Percentiles rank a stretch among this genome's conserved stretches.
Conservation (phyloP, 2,888 invertebrate species). For the Hololepta plana region DNA sequence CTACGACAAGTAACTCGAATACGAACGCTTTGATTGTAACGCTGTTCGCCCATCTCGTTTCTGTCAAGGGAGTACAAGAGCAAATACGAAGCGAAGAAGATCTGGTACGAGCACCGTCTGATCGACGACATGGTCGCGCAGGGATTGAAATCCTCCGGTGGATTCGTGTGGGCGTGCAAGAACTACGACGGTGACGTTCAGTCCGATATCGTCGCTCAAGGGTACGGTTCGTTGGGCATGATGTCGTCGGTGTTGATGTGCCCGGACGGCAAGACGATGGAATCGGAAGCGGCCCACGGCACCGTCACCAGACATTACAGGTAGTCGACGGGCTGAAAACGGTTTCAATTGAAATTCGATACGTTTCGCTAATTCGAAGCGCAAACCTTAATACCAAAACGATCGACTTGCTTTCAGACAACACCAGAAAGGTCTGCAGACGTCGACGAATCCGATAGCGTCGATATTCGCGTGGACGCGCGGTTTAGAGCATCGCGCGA, state of each 20-base stretch:
- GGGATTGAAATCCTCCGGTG: conserved; percentile 63
- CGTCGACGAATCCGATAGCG: conserved; percentile 82
- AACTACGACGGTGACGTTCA: conserved; percentile 89
- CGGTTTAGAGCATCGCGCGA: conserved; percentile 67
- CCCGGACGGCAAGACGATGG: conserved; percentile 74
- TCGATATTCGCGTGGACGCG: conserved; percentile 86
- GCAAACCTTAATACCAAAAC: too few species aligned
- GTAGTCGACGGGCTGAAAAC: too few species aligned
- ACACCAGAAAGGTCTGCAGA: conserved; percentile 72
- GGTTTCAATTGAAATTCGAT: too few species aligned
- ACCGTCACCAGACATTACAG: conserved; percentile 79
- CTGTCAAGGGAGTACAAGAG: conserved; percentile 45
- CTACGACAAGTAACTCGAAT: conserved; percentile 46
- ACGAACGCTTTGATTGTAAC: conserved; percentile 2
- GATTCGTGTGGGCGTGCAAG: conserved; percentile 86
- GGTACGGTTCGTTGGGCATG: conserved; percentile 68
- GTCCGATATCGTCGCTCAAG: conserved; percentile 69
- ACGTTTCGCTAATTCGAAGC: too few species aligned
- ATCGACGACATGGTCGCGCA: conserved; percentile 91
- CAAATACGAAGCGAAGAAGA: conserved; percentile 54
- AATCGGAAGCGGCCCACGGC: conserved; percentile 84
- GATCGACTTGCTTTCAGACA: conserved; percentile 48
- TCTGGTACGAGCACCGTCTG: conserved; percentile 82
- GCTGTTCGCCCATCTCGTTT: conserved; percentile 5
- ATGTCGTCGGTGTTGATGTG: conserved; percentile 86